Percentiles rank a stretch among this genome's conserved stretches.
These are phyloP conservation scores for Strigamia crassipes DNA, from an alignment of 2,888 invertebrate genomes.

Conservation along the genomic window DNA sequence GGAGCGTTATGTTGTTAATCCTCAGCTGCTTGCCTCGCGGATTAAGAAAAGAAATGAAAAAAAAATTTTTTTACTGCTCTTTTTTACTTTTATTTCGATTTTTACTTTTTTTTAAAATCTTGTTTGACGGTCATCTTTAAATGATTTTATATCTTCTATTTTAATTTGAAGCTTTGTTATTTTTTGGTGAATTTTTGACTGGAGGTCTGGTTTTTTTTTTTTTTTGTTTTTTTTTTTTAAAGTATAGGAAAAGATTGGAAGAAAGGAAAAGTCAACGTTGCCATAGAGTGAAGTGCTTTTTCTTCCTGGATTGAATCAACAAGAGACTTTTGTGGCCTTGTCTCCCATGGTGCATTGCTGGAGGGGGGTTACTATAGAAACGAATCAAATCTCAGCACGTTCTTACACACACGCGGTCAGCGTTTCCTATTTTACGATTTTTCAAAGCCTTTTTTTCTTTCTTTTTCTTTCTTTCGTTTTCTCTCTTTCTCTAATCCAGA, in stretches of 20 bases:
- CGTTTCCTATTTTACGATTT: conserved; percentile 30
- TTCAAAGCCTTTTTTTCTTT: conserved; percentile 17
- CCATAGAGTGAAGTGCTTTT: conserved; percentile 28
- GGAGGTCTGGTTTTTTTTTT: neutral
- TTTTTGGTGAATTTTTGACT: neutral
- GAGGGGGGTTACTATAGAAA: conserved; percentile 30
- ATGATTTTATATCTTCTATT: too few species aligned
- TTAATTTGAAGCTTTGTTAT: neutral
- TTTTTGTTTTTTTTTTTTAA: neutral
- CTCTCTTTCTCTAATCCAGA: neutral
- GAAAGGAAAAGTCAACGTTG: conserved; percentile 30
- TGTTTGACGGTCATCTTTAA: too few species aligned
- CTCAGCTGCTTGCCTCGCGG: neutral
- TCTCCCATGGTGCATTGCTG: conserved; percentile 22
- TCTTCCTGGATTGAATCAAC: conserved; percentile 26
- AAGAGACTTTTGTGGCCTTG: conserved; percentile 30
- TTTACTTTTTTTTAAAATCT: neutral
- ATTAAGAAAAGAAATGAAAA: neutral
- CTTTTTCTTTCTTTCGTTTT: neutral
- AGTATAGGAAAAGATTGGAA: neutral
- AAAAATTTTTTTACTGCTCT: neutral
- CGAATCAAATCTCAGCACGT: conserved; percentile 26
- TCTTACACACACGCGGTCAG: conserved; percentile 26
- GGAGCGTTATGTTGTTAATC: conserved; percentile 14
- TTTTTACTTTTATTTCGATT: neutral